These are phyloP conservation scores for Ophiodon elongatus DNA, from an alignment of 2,113 vertebrate genomes.

Conservation along the genomic window DNA sequence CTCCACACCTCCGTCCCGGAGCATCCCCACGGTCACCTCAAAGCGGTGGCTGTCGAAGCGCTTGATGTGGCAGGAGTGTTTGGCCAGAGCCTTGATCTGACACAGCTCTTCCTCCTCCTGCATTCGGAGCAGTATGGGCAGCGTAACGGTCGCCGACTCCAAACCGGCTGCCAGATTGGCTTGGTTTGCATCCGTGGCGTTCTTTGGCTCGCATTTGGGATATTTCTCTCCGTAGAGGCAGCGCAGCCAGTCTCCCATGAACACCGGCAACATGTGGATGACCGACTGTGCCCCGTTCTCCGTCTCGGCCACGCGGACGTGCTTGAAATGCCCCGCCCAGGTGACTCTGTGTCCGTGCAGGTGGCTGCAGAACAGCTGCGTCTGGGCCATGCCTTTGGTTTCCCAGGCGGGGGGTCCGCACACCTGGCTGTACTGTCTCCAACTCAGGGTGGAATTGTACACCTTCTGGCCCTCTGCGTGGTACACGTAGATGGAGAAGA, in stretches of 20 bases:
- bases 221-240: slow-evolving; percentile 96
- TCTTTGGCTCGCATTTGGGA: slow-evolving; percentile 88
- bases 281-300: slow-evolving; percentile 96
- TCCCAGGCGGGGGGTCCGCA: slow-evolving; percentile 94
- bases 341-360: slow-evolving; percentile 95
- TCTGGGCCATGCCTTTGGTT: slow-evolving; percentile 92
- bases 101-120: slow-evolving; percentile 92
- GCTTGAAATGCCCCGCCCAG: slow-evolving; percentile 93
- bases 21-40: slow-evolving; percentile 92
- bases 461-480: slow-evolving; percentile 94
- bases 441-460: slow-evolving; percentile 95
- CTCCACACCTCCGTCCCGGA: slow-evolving; percentile 66
- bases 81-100: slow-evolving; percentile 90
- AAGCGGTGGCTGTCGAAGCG: slow-evolving; percentile 94
- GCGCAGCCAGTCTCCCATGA: slow-evolving; percentile 93
- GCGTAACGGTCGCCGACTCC: neutral
- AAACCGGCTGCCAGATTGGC: slow-evolving; percentile 7
- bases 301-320: slow-evolving; percentile 90
- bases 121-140: slow-evolving; percentile 57
- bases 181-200: slow-evolving; percentile 61
- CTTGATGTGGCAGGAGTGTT: slow-evolving; percentile 94
- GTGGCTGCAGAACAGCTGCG: slow-evolving; percentile 96
- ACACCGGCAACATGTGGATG: slow-evolving; percentile 91
- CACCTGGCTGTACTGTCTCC: slow-evolving; percentile 89
- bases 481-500: slow-evolving; percentile 94